Percentiles rank a stretch among this genome's conserved stretches.
Evolutionary conservation across 2,113 vertebrate species (phyloP).

Genomic region (Tachuris rubrigastra): DNA sequence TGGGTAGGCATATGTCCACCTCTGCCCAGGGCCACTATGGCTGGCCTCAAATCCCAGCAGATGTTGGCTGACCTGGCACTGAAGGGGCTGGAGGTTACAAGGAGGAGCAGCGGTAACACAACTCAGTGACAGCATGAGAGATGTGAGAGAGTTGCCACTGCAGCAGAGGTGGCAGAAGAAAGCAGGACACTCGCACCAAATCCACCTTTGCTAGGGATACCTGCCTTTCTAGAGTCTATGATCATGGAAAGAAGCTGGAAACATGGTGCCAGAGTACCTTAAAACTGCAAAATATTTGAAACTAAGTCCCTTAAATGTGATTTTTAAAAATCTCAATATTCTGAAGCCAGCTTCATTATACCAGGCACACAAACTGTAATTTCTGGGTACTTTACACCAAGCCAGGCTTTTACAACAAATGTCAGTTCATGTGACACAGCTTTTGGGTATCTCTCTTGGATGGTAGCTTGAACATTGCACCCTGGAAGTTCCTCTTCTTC

Average conservation of each 20-base stretch:
- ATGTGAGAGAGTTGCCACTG: accelerated
- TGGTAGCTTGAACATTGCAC: background rate
- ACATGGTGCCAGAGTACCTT: background rate
- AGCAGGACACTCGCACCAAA: accelerated
- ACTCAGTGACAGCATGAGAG: accelerated
- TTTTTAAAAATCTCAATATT: background rate
- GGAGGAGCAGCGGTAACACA: background rate
- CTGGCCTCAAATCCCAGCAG: background rate
- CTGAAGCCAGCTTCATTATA: background rate
- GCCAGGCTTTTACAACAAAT: background rate
- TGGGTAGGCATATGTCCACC: background rate
- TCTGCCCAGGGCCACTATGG: background rate
- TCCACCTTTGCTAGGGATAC: background rate
- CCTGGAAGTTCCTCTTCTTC: background rate
- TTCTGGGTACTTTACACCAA: background rate
- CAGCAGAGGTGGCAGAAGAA: background rate
- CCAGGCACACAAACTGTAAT: background rate
- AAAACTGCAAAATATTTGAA: background rate
- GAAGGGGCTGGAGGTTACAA: background rate
- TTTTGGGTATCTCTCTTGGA: background rate
- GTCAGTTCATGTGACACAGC: background rate
- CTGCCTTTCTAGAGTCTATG: background rate
- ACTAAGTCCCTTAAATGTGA: background rate
- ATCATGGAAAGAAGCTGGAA: background rate
- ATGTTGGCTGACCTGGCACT: background rate